Base-by-base conservation (phyloP, 2,797 vertebrate genomes). In the Sebastes flavidus region DNA sequence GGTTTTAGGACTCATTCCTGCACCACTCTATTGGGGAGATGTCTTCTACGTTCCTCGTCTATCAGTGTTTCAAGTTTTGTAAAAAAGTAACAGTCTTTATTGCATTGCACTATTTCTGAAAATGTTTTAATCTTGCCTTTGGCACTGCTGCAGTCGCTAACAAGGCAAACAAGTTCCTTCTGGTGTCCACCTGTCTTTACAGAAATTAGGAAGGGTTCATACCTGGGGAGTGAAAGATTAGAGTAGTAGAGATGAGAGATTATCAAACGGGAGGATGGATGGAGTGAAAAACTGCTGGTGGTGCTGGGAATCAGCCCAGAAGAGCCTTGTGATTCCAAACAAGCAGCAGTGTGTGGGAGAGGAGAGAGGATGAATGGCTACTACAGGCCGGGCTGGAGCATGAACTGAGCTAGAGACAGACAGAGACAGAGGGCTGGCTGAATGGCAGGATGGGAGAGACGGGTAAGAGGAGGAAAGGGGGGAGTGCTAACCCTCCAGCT, bases 361-460 rank as follows among this genome's bases (percentile, higher is more conserved):
- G 80, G 84, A 78, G 80, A 72, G 65, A 73, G 65, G 71, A 78
- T 83, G 85, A 91, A 88, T 83, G 82, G 77, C 75, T 56, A 29
- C 77, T 78, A 54, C 78, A 62, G 75, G 49, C 61, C 22, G 38
- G 76, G 32, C 68, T 75, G 72, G 61, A 75, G 83, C 36, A 27
- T 49, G 74, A 75, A 32, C 29, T 76, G 78, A 72, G 78, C 65
- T 29, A 8, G 73, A 82, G 75, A 38, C 36, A 62, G 59, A 78
- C 13, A 59, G 65, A 77, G 62, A 77, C 60, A 58, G 80, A 73
- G 78, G 62, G 72, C 38, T 18, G 82, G 79, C 60, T 83, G 88
- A 91, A 80, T 79, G 88, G 85, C 83, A 82, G 84, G 82, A 88
- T 75, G 81, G 65, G 77, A 84, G 88, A 82, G 87, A 54, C 22